phyloP scores from a whole-genome alignment of 2,888 invertebrate species.

The Pristionchus exspectatus region DNA sequence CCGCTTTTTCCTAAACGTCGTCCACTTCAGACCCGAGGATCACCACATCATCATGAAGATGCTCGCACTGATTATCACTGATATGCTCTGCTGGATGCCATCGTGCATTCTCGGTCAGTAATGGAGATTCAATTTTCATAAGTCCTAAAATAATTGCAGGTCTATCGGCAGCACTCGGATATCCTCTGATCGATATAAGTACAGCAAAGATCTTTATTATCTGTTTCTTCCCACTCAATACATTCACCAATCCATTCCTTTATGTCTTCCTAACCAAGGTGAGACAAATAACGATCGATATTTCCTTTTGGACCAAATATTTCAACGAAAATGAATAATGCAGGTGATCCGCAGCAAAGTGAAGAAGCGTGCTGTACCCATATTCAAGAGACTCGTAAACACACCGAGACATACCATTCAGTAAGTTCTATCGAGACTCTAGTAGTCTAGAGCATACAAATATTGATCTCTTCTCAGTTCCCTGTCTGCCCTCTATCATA shows the following conservation, averaged over 20 bases:
- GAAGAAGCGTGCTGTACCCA: slow-evolving; percentile 67
- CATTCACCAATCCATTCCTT: slow-evolving; percentile 97
- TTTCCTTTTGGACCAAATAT: too few relatives aligned
- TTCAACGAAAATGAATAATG: neutral
- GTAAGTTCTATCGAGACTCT: slow-evolving; percentile 1
- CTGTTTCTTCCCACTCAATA: slow-evolving; percentile 94
- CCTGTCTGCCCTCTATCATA: slow-evolving; percentile 31
- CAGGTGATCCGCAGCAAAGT: slow-evolving; percentile 68
- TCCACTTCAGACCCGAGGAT: slow-evolving; percentile 59
- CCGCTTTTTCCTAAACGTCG: slow-evolving; percentile 4
- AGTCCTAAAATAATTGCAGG: slow-evolving; percentile 50
- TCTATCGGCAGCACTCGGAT: slow-evolving; percentile 92
- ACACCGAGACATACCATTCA: slow-evolving; percentile 57
- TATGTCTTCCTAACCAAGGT: slow-evolving; percentile 95
- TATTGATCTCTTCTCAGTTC: slow-evolving; percentile 38
- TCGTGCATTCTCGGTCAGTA: slow-evolving; percentile 86
- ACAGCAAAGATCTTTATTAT: slow-evolving; percentile 95
- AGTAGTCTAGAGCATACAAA: neutral
- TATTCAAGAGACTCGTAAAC: slow-evolving; percentile 63
- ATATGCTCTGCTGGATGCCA: slow-evolving; percentile 98
- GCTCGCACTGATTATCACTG: slow-evolving; percentile 96
- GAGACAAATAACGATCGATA: neutral
- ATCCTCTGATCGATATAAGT: slow-evolving; percentile 92
- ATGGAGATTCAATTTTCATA: neutral
- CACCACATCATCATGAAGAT: slow-evolving; percentile 82